phyloP scores from a whole-genome alignment of 2,113 vertebrate species.

The Aythya baeri region DNA sequence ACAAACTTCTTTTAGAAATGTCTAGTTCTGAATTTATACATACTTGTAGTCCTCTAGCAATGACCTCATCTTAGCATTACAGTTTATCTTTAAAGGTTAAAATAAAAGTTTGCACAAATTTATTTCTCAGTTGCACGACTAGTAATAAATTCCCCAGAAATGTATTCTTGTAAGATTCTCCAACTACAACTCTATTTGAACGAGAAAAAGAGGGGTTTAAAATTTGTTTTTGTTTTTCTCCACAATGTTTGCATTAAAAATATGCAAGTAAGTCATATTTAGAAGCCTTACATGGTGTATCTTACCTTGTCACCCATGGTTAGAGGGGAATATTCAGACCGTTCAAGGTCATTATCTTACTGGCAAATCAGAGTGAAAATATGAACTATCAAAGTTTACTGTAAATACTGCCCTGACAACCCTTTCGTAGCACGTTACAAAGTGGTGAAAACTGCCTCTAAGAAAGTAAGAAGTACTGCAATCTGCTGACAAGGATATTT shows the following conservation, averaged over 20 bases:
- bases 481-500: not conserved
- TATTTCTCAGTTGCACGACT: not conserved
- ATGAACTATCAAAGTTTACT: not conserved
- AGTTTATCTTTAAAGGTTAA: not conserved
- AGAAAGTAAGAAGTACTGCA: not conserved
- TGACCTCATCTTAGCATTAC: not conserved
- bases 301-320: not conserved
- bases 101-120: not conserved
- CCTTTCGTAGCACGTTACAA: not conserved
- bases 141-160: not conserved
- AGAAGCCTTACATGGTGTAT: not conserved
- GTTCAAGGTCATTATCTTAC: not conserved
- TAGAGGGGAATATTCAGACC: not conserved
- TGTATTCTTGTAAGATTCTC: not conserved
- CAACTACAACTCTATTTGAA: not conserved
- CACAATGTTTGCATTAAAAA: not conserved
- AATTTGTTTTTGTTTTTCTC: not conserved
- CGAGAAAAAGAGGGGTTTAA: not conserved
- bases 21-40: not conserved
- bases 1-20: not conserved
- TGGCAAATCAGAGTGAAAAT: not conserved
- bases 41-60: not conserved
- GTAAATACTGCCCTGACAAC: not conserved
- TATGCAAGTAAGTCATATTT: not conserved
- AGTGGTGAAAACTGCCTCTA: not conserved